Conservation (phyloP, 1,140 invertebrate genomes). For the Gryon sp. region DNA sequence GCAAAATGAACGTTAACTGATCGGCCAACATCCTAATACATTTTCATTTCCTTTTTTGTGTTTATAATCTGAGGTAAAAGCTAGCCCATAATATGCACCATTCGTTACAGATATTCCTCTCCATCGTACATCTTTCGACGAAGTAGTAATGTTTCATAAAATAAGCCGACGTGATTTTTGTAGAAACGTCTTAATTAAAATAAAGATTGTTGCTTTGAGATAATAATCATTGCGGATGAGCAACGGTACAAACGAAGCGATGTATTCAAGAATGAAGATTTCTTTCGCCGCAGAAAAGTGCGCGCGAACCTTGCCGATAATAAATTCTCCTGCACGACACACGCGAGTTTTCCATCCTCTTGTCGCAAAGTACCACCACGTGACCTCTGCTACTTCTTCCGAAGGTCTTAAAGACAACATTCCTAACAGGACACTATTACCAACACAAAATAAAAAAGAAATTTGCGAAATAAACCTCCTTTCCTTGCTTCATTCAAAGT, state of each 20-base stretch:
- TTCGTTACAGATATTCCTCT: constrained; percentile 32
- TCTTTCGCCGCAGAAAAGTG: constrained; percentile 51
- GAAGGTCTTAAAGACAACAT: constrained; percentile 60
- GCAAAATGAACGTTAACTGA: too few relatives aligned
- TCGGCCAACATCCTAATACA: too few relatives aligned
- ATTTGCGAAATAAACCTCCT: constrained; percentile 47
- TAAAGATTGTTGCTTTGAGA: constrained; percentile 47
- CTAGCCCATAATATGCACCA: background rate
- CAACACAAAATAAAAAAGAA: constrained; percentile 28
- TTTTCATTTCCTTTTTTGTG: too few relatives aligned
- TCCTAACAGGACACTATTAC: constrained; percentile 59
- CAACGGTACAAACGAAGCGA: constrained; percentile 48
- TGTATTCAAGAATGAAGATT: constrained; percentile 57
- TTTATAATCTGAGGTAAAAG: too few relatives aligned
- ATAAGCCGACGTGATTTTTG: constrained; percentile 43
- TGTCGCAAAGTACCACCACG: constrained; percentile 53
- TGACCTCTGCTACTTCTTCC: constrained; percentile 55
- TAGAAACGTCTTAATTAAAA: constrained; percentile 43
- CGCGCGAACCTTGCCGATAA: constrained; percentile 53
- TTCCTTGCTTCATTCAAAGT: too few relatives aligned
- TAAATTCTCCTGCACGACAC: constrained; percentile 60
- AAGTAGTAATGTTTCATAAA: constrained; percentile 44
- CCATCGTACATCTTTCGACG: constrained; percentile 27
- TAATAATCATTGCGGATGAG: constrained; percentile 45
- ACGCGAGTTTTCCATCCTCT: constrained; percentile 57